Percentiles rank a stretch among this genome's conserved stretches.
These are phyloP conservation scores for Calonectris borealis DNA, from an alignment of 2,113 vertebrate species.

Conservation along the genomic window DNA sequence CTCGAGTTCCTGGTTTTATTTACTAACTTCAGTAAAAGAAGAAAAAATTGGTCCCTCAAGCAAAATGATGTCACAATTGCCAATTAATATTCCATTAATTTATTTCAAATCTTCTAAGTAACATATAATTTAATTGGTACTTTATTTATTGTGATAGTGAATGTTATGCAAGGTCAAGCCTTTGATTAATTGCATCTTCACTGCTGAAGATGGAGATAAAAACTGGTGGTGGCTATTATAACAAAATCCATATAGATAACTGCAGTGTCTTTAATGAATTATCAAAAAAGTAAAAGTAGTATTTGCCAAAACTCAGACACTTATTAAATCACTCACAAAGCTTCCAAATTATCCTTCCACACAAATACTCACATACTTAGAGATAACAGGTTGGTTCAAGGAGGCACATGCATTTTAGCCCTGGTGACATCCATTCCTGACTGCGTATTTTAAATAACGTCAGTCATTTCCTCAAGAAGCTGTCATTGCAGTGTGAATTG, in stretches of 20 bases:
- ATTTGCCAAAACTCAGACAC: background rate
- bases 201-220: background rate
- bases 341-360: background rate
- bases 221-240: background rate
- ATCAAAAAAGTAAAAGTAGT: background rate
- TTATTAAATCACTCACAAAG: background rate
- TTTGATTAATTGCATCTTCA: background rate
- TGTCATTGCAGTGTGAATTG: background rate
- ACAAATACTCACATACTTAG: background rate
- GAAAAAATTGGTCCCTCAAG: background rate
- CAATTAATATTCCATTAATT: background rate
- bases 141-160: background rate
- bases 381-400: background rate
- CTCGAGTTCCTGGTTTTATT: background rate
- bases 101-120: background rate
- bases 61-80: background rate
- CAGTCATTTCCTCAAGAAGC: background rate
- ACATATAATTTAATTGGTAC: background rate
- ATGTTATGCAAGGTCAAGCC: background rate
- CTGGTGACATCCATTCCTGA: background rate
- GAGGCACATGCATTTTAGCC: background rate
- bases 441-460: background rate
- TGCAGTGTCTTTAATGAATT: background rate
- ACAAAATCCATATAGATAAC: background rate
- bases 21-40: background rate